phyloP scores from a whole-genome alignment of 2,888 invertebrate species.

The Drosophila paranaensis region DNA sequence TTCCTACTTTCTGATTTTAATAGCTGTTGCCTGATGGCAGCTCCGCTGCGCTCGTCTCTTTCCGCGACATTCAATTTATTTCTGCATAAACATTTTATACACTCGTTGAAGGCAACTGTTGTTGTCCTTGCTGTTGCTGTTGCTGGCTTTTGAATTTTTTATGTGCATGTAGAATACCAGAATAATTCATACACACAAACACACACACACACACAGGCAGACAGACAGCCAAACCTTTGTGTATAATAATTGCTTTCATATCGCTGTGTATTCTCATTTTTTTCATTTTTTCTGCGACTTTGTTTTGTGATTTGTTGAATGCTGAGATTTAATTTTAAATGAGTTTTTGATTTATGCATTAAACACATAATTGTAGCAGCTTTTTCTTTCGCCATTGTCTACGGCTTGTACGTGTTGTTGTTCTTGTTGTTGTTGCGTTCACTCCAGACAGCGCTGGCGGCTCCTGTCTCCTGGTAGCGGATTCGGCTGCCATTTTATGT shows the following conservation, averaged over 20 bases:
- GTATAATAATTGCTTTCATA: slow-evolving; percentile 65
- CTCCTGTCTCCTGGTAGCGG: slow-evolving; percentile 38
- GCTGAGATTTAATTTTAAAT: slow-evolving; percentile 78
- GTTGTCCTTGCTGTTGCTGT: slow-evolving; percentile 15
- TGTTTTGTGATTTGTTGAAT: slow-evolving; percentile 72
- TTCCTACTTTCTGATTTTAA: slow-evolving; percentile 49
- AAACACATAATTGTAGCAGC: slow-evolving; percentile 71
- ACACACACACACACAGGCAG: slow-evolving; percentile 18
- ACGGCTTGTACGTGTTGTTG: slow-evolving; percentile 3
- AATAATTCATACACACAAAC: slow-evolving; percentile 48
- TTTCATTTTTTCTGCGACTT: slow-evolving; percentile 32
- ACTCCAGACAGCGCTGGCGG: slow-evolving; percentile 17
- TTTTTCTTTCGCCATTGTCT: slow-evolving; percentile 39
- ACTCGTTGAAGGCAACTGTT: slow-evolving; percentile 53
- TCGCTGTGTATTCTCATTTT: slow-evolving; percentile 22
- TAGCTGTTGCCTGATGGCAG: slow-evolving; percentile 46
- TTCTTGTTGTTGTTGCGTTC: slow-evolving; percentile 11
- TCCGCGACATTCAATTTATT: slow-evolving; percentile 72
- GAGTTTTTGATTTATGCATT: slow-evolving; percentile 80
- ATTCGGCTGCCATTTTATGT: slow-evolving; percentile 63
- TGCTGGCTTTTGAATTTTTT: slow-evolving; percentile 65
- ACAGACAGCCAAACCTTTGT: slow-evolving; percentile 30
- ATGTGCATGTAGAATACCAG: slow-evolving; percentile 52
- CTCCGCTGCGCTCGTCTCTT: slow-evolving; percentile 26
- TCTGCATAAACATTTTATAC: slow-evolving; percentile 68